These are phyloP conservation scores for Cryptops parisi DNA, from an alignment of 2,888 invertebrate genomes.

Conservation along the genomic window DNA sequence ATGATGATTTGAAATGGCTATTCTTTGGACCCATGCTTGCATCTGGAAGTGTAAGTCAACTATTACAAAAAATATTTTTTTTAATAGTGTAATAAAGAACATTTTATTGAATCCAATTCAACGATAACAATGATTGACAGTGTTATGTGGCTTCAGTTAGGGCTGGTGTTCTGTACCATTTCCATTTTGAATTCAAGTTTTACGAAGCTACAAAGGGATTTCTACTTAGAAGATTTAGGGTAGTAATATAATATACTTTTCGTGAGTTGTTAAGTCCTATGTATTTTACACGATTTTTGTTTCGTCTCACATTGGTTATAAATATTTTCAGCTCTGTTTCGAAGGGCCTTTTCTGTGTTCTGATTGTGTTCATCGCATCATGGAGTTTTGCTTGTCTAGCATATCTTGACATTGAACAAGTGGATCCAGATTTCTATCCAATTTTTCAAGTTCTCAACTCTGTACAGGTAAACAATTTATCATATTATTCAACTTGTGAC, in stretches of 20 bases:
- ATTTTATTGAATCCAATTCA: too few species aligned
- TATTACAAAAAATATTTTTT: not conserved
- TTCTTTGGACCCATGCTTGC: conserved; percentile 19
- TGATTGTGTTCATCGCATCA: conserved; percentile 4
- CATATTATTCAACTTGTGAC: not conserved
- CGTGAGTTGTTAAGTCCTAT: not conserved
- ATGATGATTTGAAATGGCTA: conserved; percentile 18
- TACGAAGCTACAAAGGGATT: not conserved
- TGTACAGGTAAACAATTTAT: conserved; percentile 4
- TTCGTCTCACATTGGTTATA: not conserved
- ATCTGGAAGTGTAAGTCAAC: conserved; percentile 15
- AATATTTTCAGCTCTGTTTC: conserved; percentile 11
- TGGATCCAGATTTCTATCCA: conserved; percentile 17
- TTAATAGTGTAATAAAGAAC: not conserved
- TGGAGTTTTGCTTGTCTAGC: conserved; percentile 15
- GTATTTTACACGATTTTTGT: not conserved
- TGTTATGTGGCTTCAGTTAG: not conserved
- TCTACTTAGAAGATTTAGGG: conserved; percentile 7
- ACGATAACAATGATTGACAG: too few species aligned
- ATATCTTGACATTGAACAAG: conserved; percentile 14
- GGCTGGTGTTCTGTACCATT: not conserved
- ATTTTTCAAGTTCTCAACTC: conserved; percentile 16
- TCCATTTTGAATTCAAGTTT: not conserved
- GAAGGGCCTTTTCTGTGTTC: conserved; percentile 10
- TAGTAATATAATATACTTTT: not conserved